Evolutionary conservation across 2,797 vertebrate genomes (phyloP).

Genomic region (Esox masquinongy): DNA sequence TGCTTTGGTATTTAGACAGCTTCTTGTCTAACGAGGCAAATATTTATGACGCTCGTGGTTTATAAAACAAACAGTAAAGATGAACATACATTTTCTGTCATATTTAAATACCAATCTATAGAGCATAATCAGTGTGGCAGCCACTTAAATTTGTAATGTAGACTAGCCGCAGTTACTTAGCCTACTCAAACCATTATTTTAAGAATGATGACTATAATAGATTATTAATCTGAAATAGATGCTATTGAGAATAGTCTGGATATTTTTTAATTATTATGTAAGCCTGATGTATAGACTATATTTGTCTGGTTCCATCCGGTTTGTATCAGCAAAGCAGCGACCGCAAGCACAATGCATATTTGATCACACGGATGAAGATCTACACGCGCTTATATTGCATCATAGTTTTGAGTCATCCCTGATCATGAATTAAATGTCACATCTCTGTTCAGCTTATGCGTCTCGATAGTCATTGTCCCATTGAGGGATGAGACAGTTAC

Average conservation of each 20-base stretch:
- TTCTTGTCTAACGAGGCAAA: background rate
- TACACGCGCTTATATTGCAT: slow-evolving; percentile 19
- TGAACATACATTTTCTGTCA: background rate
- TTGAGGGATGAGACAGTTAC: background rate
- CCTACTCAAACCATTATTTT: background rate
- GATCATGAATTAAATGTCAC: background rate
- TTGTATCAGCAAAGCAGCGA: slow-evolving; percentile 30
- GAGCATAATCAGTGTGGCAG: background rate
- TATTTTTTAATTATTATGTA: background rate
- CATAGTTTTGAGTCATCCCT: background rate
- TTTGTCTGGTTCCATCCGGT: slow-evolving; percentile 59
- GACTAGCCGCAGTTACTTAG: background rate
- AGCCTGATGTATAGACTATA: background rate
- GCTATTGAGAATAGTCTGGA: background rate
- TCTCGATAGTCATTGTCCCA: background rate
- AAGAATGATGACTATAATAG: background rate
- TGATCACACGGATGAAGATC: slow-evolving; percentile 7
- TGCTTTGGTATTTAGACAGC: slow-evolving; percentile 1
- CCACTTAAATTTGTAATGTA: background rate
- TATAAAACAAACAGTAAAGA: background rate
- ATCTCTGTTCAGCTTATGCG: background rate
- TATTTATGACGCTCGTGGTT: background rate
- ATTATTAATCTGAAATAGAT: background rate
- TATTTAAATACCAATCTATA: background rate
- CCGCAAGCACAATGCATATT: slow-evolving; percentile 46